Conservation (phyloP, 2,888 invertebrate species). For the Mayetiola destructor region DNA sequence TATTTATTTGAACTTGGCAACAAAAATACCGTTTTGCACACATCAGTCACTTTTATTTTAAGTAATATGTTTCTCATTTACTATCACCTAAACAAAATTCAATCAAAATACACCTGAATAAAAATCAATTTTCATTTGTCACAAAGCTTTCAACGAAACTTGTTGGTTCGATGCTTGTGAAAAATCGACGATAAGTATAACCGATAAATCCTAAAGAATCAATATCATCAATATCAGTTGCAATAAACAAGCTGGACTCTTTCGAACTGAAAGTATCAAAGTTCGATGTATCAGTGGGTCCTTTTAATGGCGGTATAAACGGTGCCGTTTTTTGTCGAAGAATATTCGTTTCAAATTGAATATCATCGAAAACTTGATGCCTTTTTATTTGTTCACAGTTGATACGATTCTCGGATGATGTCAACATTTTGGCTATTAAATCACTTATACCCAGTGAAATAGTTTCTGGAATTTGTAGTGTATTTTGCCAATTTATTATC, state of each 20-base stretch:
- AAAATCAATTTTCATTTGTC: no score
- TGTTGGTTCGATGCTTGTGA: no score
- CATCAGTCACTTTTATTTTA: no score
- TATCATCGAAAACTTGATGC: constrained; percentile 81
- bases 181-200: constrained; percentile 96
- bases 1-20: no score
- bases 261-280: constrained; percentile 94
- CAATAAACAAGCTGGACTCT: constrained; percentile 65
- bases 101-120: no score
- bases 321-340: constrained; percentile 80
- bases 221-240: constrained; percentile 61
- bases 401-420: constrained; percentile 74
- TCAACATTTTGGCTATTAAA: constrained; percentile 79
- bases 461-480: constrained; percentile 78
- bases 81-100: no score
- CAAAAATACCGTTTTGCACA: no score
- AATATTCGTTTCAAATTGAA: constrained; percentile 82
- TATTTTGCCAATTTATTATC: constrained; percentile 95
- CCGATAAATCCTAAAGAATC: constrained; percentile 95
- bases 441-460: constrained; percentile 80
- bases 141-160: no score
- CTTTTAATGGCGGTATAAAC: constrained; percentile 83
- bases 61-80: no score
- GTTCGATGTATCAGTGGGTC: constrained; percentile 95
- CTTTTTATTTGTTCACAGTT: constrained; percentile 86